Evolutionary conservation across 2,888 invertebrate species (phyloP), one percentile per base, ranked within the genome.

Genomic region (Erpobdella octoculata): DNA sequence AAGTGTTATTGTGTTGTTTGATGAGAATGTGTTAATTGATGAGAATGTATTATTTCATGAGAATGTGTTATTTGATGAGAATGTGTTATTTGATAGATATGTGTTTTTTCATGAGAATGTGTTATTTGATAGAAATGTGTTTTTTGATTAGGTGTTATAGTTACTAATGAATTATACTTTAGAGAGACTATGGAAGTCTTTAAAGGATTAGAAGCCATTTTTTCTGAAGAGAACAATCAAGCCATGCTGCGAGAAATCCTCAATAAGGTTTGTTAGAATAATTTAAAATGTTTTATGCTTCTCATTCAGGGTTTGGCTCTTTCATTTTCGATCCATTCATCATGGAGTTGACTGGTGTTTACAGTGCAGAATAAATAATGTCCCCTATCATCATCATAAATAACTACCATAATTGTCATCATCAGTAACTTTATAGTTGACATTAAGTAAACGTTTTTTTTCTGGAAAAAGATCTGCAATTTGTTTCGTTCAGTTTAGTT

Each of bases 201-300:
- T 83, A 90, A 92, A 78, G 96, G 97, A 83, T 86, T 98, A 71
- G 93, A 96, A 61, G 88, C 93, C 77, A 96, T 97, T 78, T 98
- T 96, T 83, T 94, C 94, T 77, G 95, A 95, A 84, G 96, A 97
- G 79, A 96, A 97, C 82, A 97, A 97, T 82, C 91, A 94, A 73
- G 91, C 91, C 88, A 91, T 92, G 18, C 93, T 94, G 81, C 86
- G 75, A 28, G 72, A 72, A 68, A 25, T 72, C 21, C 70, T 74
- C 36, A 72, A 53, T 38, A 72, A 65, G 46, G 74, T 71, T 12
- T 41, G 9, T 41, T 12, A 12, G 9, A 12, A n/a, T 53, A 28
- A 53, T 53, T 6, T n/a, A n/a, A n/a, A n/a, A n/a, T n/a, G n/a
- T n/a, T n/a, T n/a, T n/a, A n/a, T n/a, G n/a, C n/a, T n/a, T n/a